Percentiles rank a stretch among this genome's conserved stretches.
phyloP scores from a whole-genome alignment of 2,797 vertebrate species.

The Myripristis jacobus region DNA sequence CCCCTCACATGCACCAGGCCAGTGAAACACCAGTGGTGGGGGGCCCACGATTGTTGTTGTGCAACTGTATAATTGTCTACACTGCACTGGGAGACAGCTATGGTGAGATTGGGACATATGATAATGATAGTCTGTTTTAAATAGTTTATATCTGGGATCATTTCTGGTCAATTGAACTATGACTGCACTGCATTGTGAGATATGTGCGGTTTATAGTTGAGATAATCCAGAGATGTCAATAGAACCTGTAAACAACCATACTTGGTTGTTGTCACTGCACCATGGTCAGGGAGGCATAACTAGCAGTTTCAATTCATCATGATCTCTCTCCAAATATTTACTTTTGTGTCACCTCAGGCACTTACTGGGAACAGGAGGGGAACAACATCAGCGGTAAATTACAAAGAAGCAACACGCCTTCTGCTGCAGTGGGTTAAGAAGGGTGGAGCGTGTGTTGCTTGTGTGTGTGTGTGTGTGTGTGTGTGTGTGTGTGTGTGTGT shows the following conservation, averaged over 20 bases:
- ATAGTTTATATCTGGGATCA: too few species aligned
- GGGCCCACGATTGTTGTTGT: too few species aligned
- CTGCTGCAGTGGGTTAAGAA: background rate
- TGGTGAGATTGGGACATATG: too few species aligned
- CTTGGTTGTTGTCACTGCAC: background rate
- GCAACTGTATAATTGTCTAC: too few species aligned
- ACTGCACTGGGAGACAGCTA: too few species aligned
- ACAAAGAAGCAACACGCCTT: conserved; percentile 26
- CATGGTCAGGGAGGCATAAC: conserved; percentile 1
- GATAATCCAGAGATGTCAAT: background rate
- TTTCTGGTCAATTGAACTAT: background rate
- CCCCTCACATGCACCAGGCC: too few species aligned
- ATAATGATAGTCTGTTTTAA: too few species aligned
- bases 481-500: conserved; percentile 10
- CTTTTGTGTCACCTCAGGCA: conserved; percentile 25
- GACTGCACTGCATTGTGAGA: too few species aligned
- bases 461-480: conserved; percentile 24
- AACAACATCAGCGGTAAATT: conserved; percentile 31
- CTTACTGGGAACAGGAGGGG: conserved; percentile 17
- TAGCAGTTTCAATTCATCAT: conserved; percentile 20
- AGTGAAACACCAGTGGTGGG: too few species aligned
- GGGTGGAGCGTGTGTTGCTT: conserved; percentile 17
- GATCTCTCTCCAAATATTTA: conserved; percentile 30
- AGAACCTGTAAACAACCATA: background rate
- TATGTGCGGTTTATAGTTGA: background rate